These are phyloP conservation scores for Koerneria pararmatus DNA, from an alignment of 2,888 invertebrate species.

Conservation along the genomic window DNA sequence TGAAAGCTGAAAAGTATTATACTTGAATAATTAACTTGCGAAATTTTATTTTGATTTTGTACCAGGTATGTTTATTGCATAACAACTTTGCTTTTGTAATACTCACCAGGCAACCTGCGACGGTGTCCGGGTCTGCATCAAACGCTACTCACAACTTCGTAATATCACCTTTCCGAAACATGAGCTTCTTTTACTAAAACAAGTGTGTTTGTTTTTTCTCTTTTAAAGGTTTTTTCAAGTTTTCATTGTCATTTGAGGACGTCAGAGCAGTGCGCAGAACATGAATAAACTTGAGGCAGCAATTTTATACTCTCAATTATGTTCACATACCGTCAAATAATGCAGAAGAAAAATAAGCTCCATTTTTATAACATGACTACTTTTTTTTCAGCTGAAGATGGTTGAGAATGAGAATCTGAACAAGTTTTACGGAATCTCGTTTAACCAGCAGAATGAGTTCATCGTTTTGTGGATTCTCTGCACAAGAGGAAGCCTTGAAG, in stretches of 20 bases:
- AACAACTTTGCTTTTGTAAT: too few relatives aligned
- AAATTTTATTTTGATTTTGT: too few relatives aligned
- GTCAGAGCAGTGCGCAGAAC: neutral
- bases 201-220: constrained; percentile 27
- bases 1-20: too few relatives aligned
- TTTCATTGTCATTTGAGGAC: neutral
- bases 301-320: too few relatives aligned
- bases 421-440: constrained; percentile 58
- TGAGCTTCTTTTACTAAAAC: constrained; percentile 48
- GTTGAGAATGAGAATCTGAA: constrained; percentile 57
- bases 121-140: constrained; percentile 51
- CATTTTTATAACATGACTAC: too few relatives aligned
- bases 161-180: constrained; percentile 51
- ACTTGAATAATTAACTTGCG: too few relatives aligned
- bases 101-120: constrained; percentile 51
- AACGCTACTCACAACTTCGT: constrained; percentile 51
- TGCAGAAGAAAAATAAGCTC: too few relatives aligned
- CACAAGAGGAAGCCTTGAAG: constrained; percentile 52
- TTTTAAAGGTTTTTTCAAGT: neutral
- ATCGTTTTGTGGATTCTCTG: constrained; percentile 56
- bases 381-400: constrained; percentile 42
- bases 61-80: too few relatives aligned
- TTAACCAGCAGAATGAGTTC: constrained; percentile 59
- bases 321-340: too few relatives aligned
- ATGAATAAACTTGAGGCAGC: too few relatives aligned